Evolutionary conservation across 2,113 vertebrate genomes (phyloP).

Genomic region (Orthochromis malagaraziensis): DNA sequence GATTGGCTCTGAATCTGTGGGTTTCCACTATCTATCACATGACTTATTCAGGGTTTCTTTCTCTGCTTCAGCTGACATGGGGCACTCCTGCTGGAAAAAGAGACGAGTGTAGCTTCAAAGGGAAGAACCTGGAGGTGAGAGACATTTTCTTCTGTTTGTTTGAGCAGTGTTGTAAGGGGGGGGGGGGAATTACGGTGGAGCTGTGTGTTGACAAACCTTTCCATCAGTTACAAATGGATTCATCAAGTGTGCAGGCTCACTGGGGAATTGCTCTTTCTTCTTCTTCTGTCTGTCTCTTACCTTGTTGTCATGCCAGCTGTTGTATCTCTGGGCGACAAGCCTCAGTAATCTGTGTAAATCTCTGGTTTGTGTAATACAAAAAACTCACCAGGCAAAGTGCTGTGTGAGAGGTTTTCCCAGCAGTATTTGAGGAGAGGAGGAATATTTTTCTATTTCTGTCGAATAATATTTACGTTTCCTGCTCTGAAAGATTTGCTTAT

Average conservation of each 20-base stretch:
- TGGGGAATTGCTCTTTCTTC: slow-evolving; percentile 26
- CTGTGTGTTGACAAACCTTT: slow-evolving; percentile 31
- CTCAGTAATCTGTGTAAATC: slow-evolving; percentile 30
- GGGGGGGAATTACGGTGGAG: rapidly evolving
- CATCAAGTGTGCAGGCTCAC: slow-evolving; percentile 25
- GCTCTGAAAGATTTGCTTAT: neutral
- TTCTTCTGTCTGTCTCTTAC: slow-evolving; percentile 19
- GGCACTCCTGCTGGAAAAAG: slow-evolving; percentile 82
- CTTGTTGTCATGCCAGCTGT: slow-evolving; percentile 60
- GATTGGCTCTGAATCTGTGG: neutral
- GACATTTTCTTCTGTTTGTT: neutral
- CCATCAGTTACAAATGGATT: slow-evolving; percentile 24
- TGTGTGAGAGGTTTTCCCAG: slow-evolving; percentile 19
- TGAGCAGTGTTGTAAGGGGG: neutral
- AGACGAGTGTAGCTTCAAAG: slow-evolving; percentile 91
- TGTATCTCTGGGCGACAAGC: slow-evolving; percentile 50
- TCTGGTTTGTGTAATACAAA: slow-evolving; percentile 17
- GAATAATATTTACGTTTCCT: neutral
- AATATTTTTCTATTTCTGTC: neutral
- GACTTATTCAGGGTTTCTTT: neutral
- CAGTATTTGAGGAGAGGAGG: neutral
- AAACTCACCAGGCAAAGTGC: slow-evolving; percentile 17
- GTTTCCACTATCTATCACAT: neutral
- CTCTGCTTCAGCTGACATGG: slow-evolving; percentile 81
- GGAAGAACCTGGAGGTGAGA: slow-evolving; percentile 89